Conservation (phyloP, 2,113 vertebrate species). For the Crotalus horridus region DNA sequence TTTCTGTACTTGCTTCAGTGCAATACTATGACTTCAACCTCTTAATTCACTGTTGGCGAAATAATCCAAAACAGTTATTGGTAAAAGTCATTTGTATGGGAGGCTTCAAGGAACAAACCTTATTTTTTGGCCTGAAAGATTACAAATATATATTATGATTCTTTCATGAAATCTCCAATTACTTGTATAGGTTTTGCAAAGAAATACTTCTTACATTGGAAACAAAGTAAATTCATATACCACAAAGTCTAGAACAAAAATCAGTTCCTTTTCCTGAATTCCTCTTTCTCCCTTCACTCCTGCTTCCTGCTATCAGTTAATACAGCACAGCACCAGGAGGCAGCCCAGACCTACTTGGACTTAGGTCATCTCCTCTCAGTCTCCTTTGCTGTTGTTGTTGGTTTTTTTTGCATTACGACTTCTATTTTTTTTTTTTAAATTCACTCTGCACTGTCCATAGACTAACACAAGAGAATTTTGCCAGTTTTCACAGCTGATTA, state of each 20-base stretch:
- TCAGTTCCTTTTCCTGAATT: background rate
- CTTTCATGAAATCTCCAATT: background rate
- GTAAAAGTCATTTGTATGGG: background rate
- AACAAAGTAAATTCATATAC: background rate
- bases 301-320: background rate
- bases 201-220: background rate
- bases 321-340: background rate
- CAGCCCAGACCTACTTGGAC: background rate
- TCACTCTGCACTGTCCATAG: background rate
- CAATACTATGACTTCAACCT: background rate
- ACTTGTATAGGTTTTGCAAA: background rate
- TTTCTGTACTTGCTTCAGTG: background rate
- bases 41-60: background rate
- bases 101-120: background rate
- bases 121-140: background rate
- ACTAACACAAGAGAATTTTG: constrained; percentile 41
- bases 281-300: background rate
- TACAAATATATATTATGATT: background rate
- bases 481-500: constrained; percentile 55
- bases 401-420: background rate
- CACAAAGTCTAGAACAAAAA: background rate
- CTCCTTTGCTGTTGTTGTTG: background rate
- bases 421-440: background rate
- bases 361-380: background rate
- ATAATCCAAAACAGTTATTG: background rate